These are phyloP conservation scores for Ceratotherium simum DNA, from an alignment of 2,113 vertebrate species.

Conservation along the genomic window DNA sequence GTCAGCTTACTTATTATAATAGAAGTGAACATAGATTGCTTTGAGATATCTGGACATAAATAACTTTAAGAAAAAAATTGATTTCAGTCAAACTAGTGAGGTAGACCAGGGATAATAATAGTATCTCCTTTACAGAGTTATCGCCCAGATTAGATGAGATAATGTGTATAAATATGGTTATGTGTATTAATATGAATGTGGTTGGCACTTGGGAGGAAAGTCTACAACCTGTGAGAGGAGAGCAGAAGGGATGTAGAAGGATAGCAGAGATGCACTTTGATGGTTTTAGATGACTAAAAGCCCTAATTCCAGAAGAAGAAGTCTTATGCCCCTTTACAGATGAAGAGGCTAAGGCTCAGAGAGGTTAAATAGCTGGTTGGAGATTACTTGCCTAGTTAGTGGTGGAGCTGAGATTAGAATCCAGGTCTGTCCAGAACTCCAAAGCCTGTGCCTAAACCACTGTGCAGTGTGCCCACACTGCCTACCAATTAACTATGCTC, in stretches of 20 bases:
- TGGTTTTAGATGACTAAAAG: background rate
- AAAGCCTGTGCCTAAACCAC: background rate
- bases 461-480: background rate
- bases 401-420: background rate
- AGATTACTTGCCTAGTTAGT: background rate
- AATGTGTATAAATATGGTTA: background rate
- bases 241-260: background rate
- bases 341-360: background rate
- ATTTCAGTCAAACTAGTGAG: background rate
- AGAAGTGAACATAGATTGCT: conserved; percentile 1
- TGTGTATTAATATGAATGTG: background rate
- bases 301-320: background rate
- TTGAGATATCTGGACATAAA: background rate
- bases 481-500: background rate
- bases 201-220: background rate
- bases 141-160: background rate
- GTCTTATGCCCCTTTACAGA: background rate
- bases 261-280: background rate
- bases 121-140: background rate
- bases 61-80: conserved; percentile 9
- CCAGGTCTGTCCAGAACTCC: background rate
- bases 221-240: background rate
- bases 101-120: background rate
- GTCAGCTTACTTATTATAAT: conserved; percentile 8
- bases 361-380: background rate